Percentiles rank a stretch among this genome's conserved stretches.
Conservation (phyloP, 2,797 vertebrate genomes). For the Oreonectes daqikongensis region DNA sequence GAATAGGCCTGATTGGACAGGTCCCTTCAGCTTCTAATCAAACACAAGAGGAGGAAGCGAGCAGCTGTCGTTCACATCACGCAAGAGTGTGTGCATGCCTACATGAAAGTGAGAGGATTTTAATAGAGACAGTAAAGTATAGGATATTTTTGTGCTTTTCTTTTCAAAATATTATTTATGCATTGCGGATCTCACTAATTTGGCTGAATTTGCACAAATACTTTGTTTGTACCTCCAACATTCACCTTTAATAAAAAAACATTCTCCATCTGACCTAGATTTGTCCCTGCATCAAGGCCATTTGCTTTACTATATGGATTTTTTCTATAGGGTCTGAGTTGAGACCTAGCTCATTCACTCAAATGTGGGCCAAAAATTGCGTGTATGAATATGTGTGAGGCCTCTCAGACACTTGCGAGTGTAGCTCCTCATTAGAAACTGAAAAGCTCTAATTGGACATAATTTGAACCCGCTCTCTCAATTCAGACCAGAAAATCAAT, state of each 20-base stretch:
- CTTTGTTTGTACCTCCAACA: too few species aligned
- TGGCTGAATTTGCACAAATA: too few species aligned
- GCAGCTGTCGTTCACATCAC: conserved; percentile 67
- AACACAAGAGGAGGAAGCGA: conserved; percentile 62
- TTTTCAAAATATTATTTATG: too few species aligned
- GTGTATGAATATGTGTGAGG: conserved; percentile 51
- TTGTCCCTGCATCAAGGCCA: conserved; percentile 9
- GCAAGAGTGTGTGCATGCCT: conserved; percentile 32
- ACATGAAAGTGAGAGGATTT: conserved; percentile 48
- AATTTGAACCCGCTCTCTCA: conserved; percentile 68
- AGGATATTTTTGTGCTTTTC: too few species aligned
- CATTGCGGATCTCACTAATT: too few species aligned
- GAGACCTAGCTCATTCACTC: not conserved
- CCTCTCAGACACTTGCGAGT: conserved; percentile 64
- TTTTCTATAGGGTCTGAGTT: not conserved
- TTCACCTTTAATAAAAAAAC: too few species aligned
- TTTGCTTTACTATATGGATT: not conserved
- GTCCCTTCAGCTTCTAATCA: conserved; percentile 71
- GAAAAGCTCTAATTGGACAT: conserved; percentile 69
- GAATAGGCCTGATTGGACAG: conserved; percentile 75
- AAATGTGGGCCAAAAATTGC: conserved; percentile 10
- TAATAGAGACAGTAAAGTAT: conserved; percentile 7
- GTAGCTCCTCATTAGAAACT: conserved; percentile 70
- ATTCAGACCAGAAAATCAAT: conserved; percentile 61
- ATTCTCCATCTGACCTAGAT: not conserved